phyloP scores from a whole-genome alignment of 2,113 vertebrate species.

The Romanogobio albipinnatus region DNA sequence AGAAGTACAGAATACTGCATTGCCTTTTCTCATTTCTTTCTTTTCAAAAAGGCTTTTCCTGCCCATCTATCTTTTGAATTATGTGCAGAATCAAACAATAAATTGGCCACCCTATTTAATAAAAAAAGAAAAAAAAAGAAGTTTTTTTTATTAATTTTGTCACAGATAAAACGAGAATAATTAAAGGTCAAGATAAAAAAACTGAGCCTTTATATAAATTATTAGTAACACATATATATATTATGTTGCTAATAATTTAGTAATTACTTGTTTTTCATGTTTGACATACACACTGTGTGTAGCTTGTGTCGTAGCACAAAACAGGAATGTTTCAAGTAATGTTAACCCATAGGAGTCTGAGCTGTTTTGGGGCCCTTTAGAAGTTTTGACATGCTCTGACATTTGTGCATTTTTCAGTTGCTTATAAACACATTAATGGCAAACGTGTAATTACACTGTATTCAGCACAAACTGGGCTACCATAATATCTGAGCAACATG shows the following conservation, averaged over 20 bases:
- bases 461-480: too few species aligned
- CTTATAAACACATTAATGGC: too few species aligned
- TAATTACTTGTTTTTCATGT: neutral
- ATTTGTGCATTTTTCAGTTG: too few species aligned
- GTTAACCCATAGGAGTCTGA: too few species aligned
- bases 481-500: too few species aligned
- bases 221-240: neutral
- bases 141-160: neutral
- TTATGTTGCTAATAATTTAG: too few species aligned
- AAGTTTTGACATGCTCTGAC: too few species aligned
- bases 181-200: too few species aligned
- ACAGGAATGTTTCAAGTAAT: neutral
- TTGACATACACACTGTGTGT: neutral
- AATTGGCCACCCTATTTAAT: neutral
- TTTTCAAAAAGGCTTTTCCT: neutral
- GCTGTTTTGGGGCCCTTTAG: too few species aligned
- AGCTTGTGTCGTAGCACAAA: neutral
- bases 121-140: neutral
- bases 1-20: constrained; percentile 42
- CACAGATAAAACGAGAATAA: neutral
- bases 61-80: neutral
- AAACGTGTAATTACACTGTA: too few species aligned
- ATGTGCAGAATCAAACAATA: neutral
- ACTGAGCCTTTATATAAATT: neutral
- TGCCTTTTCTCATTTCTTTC: neutral